Conservation (phyloP, 2,888 invertebrate species). For the Dolichopus griseipennis region DNA sequence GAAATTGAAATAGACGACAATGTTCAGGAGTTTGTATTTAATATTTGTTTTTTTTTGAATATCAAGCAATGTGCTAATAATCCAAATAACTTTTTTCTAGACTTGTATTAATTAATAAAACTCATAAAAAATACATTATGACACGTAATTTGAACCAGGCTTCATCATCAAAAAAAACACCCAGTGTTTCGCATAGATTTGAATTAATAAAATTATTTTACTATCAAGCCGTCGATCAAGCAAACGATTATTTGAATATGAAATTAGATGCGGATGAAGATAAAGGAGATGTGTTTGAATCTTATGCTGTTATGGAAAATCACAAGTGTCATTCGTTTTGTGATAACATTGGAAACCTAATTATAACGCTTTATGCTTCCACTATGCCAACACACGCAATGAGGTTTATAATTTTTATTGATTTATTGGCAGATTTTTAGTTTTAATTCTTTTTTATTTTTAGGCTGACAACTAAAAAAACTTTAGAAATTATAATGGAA, state of each 20-base stretch:
- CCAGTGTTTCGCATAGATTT: slow-evolving; percentile 56
- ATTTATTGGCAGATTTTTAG: neutral
- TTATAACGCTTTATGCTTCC: slow-evolving; percentile 65
- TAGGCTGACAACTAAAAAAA: neutral
- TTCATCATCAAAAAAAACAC: slow-evolving; percentile 46
- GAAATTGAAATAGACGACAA: slow-evolving; percentile 61
- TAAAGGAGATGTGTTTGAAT: slow-evolving; percentile 7
- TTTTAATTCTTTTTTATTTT: neutral
- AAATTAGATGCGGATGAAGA: slow-evolving; percentile 2
- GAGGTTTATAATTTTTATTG: neutral
- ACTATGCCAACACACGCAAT: slow-evolving; percentile 52
- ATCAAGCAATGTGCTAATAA: slow-evolving; percentile 22
- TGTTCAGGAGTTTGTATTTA: slow-evolving; percentile 50
- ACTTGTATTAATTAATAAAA: slow-evolving; percentile 57
- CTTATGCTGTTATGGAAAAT: slow-evolving; percentile 75
- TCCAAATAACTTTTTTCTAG: slow-evolving; percentile 40
- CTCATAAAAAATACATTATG: slow-evolving; percentile 58
- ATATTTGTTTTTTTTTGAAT: too few species aligned
- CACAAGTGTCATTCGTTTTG: slow-evolving; percentile 71
- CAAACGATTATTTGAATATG: slow-evolving; percentile 38
- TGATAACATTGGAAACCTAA: slow-evolving; percentile 54
- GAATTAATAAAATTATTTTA: slow-evolving; percentile 69
- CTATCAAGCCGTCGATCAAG: slow-evolving; percentile 55
- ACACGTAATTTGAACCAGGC: slow-evolving; percentile 57
- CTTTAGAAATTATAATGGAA: neutral